A percentile compares a stretch with the other conserved stretches of the same genome.
phyloP scores from a whole-genome alignment of 2,888 invertebrate genomes.

The Drosophila algonquin region DNA sequence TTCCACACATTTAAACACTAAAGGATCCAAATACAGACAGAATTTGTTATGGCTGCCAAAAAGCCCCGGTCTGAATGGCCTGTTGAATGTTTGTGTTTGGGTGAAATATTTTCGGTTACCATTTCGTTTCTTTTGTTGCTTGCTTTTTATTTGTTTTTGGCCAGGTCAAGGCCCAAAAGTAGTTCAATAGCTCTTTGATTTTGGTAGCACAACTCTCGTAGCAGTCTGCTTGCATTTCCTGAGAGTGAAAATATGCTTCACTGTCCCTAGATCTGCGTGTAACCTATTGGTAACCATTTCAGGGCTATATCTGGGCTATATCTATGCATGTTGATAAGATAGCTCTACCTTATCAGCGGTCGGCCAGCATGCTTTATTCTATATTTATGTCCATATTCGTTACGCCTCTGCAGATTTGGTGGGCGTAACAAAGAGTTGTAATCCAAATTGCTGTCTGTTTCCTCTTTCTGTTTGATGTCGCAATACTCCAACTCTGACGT shows the following conservation, averaged over 20 bases:
- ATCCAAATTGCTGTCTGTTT: conserved; percentile 24
- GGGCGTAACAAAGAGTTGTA: conserved; percentile 41
- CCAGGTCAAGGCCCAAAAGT: conserved; percentile 36
- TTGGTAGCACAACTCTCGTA: conserved; percentile 11
- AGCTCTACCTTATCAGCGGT: conserved; percentile 43
- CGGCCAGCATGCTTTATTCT: conserved; percentile 8
- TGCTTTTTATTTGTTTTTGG: conserved; percentile 38
- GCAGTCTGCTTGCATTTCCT: conserved; percentile 17
- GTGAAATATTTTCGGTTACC: conserved; percentile 20
- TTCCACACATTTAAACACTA: conserved; percentile 38
- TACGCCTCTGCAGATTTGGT: conserved; percentile 47
- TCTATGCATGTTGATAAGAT: conserved; percentile 59
- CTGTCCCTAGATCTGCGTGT: conserved; percentile 3
- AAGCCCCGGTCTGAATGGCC: conserved; percentile 15
- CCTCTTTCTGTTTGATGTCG: conserved; percentile 1
- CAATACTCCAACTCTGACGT: conserved; percentile 53
- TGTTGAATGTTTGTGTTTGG: conserved; percentile 38
- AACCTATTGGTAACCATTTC: not conserved
- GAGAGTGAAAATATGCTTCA: conserved; percentile 20
- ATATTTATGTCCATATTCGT: conserved; percentile 49
- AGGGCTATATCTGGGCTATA: conserved; percentile 4
- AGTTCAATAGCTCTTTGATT: conserved; percentile 28
- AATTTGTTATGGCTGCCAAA: conserved; percentile 17
- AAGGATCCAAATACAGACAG: conserved; percentile 11
- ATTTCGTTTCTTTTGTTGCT: conserved; percentile 10